Conservation (phyloP, 2,113 vertebrate genomes). For the pig (Sus scrofa) region T2T-Sscrofa CM000825.6:67946001-67946500, state of each 20-base stretch:
- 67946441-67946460: not conserved
- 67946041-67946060: too few species aligned
- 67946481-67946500: not conserved
- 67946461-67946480: not conserved
- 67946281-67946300: not conserved
- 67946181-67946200: not conserved
- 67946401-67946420: not conserved
- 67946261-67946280: not conserved
- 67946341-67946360: not conserved
- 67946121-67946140: accelerated
- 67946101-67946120: not conserved
- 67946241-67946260: not conserved
- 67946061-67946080: not conserved
- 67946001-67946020: not conserved
- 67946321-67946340: not conserved
- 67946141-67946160: not conserved
- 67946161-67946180: not conserved
- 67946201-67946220: not conserved
- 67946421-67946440: not conserved
- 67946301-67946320: not conserved
- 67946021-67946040: too few species aligned
- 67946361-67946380: not conserved
- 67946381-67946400: not conserved
- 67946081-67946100: accelerated
- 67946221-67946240: not conserved